These are phyloP conservation scores for Microctonus hyperodae DNA, from an alignment of 2,888 invertebrate species.

Conservation along the genomic window DNA sequence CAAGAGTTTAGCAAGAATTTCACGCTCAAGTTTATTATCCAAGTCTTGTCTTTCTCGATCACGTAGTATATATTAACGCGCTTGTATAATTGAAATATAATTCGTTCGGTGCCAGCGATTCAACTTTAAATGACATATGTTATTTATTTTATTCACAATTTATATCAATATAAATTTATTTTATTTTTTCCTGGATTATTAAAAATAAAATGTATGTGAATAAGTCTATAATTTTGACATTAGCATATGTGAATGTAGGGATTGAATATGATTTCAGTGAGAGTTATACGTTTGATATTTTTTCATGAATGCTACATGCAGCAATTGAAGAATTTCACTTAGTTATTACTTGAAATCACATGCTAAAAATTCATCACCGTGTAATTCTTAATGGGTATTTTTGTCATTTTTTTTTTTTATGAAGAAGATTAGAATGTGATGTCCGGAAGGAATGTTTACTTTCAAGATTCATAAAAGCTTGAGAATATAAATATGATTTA, in stretches of 20 bases:
- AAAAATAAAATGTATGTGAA: neutral
- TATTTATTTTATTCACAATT: neutral
- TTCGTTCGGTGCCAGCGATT: neutral
- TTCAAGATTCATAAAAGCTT: constrained; percentile 37
- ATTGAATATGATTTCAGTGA: too few relatives aligned
- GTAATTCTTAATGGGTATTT: neutral
- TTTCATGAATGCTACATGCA: too few relatives aligned
- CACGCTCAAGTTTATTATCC: neutral
- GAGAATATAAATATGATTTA: neutral
- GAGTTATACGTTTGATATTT: too few relatives aligned
- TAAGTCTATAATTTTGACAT: too few relatives aligned
- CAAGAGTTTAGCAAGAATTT: neutral
- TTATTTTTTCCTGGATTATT: neutral
- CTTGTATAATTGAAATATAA: neutral
- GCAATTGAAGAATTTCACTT: too few relatives aligned
- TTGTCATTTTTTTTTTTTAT: constrained; percentile 32
- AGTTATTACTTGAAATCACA: too few relatives aligned
- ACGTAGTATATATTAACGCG: neutral
- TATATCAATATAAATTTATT: neutral
- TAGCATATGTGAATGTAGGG: too few relatives aligned
- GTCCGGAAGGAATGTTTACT: constrained; percentile 36
- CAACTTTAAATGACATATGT: neutral
- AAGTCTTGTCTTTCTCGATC: neutral
- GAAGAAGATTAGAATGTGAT: constrained; percentile 39
- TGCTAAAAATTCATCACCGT: too few relatives aligned